Conservation (phyloP, 2,888 invertebrate genomes). For the Petrolisthes cinctipes region DNA sequence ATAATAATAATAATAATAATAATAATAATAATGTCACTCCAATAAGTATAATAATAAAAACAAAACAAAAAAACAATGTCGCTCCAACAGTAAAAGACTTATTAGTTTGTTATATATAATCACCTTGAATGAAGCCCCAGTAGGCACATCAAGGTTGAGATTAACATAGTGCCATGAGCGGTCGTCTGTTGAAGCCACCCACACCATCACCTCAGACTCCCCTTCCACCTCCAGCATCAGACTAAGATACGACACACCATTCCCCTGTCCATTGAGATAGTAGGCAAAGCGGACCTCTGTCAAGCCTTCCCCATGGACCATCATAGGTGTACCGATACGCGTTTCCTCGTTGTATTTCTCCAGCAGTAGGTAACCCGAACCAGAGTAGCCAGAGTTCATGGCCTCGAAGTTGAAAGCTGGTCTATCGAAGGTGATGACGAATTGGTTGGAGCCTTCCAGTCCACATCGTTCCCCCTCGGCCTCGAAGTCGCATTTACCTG, state of each 20-base stretch:
- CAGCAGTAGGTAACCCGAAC: conserved; percentile 16
- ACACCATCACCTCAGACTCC: neutral
- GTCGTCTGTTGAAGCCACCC: neutral
- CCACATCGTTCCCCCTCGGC: conserved; percentile 2
- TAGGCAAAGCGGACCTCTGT: conserved; percentile 15
- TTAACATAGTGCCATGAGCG: conserved; percentile 10
- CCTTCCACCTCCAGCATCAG: neutral
- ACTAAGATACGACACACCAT: neutral
- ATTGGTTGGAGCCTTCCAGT: neutral
- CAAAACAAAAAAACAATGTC: neutral
- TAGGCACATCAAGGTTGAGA: neutral
- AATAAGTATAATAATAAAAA: neutral
- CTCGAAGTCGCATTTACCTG: conserved; percentile 35
- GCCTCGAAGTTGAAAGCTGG: neutral
- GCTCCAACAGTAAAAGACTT: neutral
- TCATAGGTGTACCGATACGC: neutral
- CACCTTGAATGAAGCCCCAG: conserved; percentile 1
- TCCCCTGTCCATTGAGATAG: conserved; percentile 23
- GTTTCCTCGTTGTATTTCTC: conserved; percentile 9
- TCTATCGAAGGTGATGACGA: neutral
- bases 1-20: too few species aligned
- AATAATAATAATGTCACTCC: too few species aligned
- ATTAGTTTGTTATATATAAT: too few species aligned
- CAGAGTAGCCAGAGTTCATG: conserved; percentile 29
- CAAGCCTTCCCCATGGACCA: neutral